These are phyloP conservation scores for Pangasianodon gigas DNA, from an alignment of 2,113 vertebrate species.

Conservation along the genomic window DNA sequence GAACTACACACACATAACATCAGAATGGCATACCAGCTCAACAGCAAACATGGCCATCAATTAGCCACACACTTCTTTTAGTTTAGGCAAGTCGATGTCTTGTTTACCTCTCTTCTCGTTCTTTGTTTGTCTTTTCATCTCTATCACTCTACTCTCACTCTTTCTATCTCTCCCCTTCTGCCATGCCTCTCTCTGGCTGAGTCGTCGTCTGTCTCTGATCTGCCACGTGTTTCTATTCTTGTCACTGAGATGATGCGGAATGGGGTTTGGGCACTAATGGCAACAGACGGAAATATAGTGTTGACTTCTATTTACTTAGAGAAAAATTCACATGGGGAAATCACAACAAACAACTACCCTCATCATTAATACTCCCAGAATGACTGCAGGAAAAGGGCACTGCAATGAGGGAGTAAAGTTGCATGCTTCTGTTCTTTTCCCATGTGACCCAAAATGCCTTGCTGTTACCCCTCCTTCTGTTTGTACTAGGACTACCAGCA, in stretches of 20 bases:
- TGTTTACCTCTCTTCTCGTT: not conserved
- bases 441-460: constrained; percentile 10
- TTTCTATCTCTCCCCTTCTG: not conserved
- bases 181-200: constrained; percentile 13
- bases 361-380: constrained; percentile 58
- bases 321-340: constrained; percentile 55
- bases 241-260: constrained; percentile 54
- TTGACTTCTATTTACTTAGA: constrained; percentile 74
- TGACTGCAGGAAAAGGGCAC: constrained; percentile 60
- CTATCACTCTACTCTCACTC: not conserved
- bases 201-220: constrained; percentile 14
- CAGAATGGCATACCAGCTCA: constrained; percentile 29
- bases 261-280: constrained; percentile 56
- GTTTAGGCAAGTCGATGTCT: not conserved
- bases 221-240: constrained; percentile 63
- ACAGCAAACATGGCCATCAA: constrained; percentile 40
- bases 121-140: not conserved
- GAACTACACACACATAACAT: constrained; percentile 36
- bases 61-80: not conserved
- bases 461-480: constrained; percentile 7
- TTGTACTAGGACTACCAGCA: constrained; percentile 28
- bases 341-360: constrained; percentile 12
- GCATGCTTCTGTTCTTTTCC: not conserved
- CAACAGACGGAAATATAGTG: constrained; percentile 61
- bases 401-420: not conserved